These are phyloP conservation scores for Drosophila anomelani DNA, from an alignment of 2,888 invertebrate species.

Conservation along the genomic window DNA sequence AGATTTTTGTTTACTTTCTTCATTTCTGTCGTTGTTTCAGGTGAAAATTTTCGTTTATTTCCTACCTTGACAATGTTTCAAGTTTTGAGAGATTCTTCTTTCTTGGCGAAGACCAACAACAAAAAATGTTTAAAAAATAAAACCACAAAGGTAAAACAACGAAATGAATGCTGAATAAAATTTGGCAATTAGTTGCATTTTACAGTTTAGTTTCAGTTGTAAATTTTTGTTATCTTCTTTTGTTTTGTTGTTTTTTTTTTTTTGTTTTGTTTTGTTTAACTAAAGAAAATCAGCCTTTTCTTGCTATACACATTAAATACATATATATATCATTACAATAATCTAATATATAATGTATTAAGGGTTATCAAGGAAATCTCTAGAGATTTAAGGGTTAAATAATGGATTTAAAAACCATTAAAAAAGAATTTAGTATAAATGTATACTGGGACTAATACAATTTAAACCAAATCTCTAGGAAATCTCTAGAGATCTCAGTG, in stretches of 20 bases:
- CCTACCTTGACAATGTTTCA: slow-evolving; percentile 68
- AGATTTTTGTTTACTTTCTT: slow-evolving; percentile 10
- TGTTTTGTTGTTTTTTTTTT: too few species aligned
- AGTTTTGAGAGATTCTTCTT: slow-evolving; percentile 72
- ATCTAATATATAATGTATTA: slow-evolving; percentile 45
- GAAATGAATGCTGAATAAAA: slow-evolving; percentile 66
- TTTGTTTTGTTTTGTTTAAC: slow-evolving; percentile 57
- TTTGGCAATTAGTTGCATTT: slow-evolving; percentile 81
- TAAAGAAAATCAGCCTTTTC: slow-evolving; percentile 82
- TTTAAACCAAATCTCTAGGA: not conserved
- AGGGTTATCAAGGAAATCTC: slow-evolving; percentile 4
- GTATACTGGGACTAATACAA: not conserved
- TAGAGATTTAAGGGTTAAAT: slow-evolving; percentile 1
- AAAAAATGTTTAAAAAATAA: slow-evolving; percentile 26
- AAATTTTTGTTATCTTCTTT: slow-evolving; percentile 39
- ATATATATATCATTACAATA: slow-evolving; percentile 55
- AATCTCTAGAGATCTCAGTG: slow-evolving; percentile 2
- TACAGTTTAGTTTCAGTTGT: slow-evolving; percentile 51
- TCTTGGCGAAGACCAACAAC: slow-evolving; percentile 49
- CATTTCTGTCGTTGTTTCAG: slow-evolving; percentile 30
- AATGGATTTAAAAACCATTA: not conserved
- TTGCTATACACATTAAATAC: slow-evolving; percentile 77
- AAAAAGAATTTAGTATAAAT: not conserved
- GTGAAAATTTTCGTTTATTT: slow-evolving; percentile 31
- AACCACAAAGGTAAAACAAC: slow-evolving; percentile 34